Evolutionary conservation across 2,888 invertebrate species (phyloP).

Genomic region (Caenorhabditis zanzibari): DNA sequence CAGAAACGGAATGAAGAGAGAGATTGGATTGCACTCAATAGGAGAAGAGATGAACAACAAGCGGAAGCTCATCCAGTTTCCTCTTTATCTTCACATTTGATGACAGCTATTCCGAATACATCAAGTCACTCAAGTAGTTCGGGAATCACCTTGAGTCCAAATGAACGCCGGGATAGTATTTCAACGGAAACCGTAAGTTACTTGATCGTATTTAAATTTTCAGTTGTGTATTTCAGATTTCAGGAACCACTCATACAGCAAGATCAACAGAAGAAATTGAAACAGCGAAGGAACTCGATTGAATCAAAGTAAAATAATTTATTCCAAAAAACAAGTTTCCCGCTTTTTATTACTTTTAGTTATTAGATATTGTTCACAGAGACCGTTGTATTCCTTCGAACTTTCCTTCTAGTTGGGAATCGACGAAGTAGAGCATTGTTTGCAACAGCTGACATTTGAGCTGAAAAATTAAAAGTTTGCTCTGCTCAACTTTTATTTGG

Average conservation of each 20-base stretch:
- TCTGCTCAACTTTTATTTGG: no score
- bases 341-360: background rate
- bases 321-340: background rate
- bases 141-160: background rate
- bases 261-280: background rate
- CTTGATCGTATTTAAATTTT: background rate
- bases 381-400: constrained; percentile 64
- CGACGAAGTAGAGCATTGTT: constrained; percentile 80
- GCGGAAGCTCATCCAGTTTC: background rate
- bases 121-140: background rate
- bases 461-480: constrained; percentile 63
- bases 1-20: constrained; percentile 51
- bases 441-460: constrained; percentile 81
- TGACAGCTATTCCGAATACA: background rate
- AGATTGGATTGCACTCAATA: constrained; percentile 37
- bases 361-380: constrained; percentile 47
- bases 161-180: constrained; percentile 19
- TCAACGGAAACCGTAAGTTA: constrained; percentile 45
- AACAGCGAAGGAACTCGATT: background rate
- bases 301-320: background rate
- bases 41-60: constrained; percentile 14
- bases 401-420: constrained; percentile 76
- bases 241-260: constrained; percentile 55
- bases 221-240: constrained; percentile 57
- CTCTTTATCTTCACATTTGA: background rate